phyloP scores from a whole-genome alignment of 1,140 invertebrate species.

The Trypoxylus dichotomus region DNA sequence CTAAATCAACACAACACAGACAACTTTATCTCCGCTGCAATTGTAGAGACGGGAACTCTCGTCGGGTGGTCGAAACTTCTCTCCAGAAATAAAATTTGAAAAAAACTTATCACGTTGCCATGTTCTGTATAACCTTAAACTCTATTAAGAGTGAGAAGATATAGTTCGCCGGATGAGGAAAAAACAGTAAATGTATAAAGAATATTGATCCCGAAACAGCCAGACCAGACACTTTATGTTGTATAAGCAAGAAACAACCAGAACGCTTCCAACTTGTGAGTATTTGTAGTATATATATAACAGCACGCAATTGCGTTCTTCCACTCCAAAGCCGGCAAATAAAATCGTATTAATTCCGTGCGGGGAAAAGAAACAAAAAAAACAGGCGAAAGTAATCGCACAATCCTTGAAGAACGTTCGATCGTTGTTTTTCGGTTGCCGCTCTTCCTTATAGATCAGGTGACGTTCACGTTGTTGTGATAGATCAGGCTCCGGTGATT shows the following conservation, averaged over 20 bases:
- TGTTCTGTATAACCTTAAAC: constrained; percentile 15
- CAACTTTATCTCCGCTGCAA: constrained; percentile 16
- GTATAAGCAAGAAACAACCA: not conserved
- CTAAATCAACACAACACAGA: constrained; percentile 23
- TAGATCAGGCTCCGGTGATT: constrained; percentile 30
- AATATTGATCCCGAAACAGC: constrained; percentile 23
- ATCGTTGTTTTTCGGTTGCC: not conserved
- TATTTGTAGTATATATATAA: constrained; percentile 5
- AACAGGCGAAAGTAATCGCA: not conserved
- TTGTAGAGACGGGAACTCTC: not conserved
- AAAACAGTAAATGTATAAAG: constrained; percentile 18
- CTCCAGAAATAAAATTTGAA: not conserved
- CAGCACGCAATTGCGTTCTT: constrained; percentile 9
- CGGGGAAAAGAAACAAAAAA: not conserved
- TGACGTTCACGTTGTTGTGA: constrained; percentile 28
- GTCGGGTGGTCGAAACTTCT: constrained; percentile 11
- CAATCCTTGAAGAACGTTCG: constrained; percentile 2
- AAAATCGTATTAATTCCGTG: constrained; percentile 6
- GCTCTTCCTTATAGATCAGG: constrained; percentile 4
- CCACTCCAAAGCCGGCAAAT: constrained; percentile 14
- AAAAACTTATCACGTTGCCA: constrained; percentile 17
- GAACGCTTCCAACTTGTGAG: constrained; percentile 18
- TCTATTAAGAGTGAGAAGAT: not conserved
- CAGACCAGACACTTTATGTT: constrained; percentile 11
- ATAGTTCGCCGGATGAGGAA: constrained; percentile 15